These are phyloP conservation scores for Eonycteris spelaea DNA, from an alignment of 2,113 vertebrate species.

Conservation along the genomic window DNA sequence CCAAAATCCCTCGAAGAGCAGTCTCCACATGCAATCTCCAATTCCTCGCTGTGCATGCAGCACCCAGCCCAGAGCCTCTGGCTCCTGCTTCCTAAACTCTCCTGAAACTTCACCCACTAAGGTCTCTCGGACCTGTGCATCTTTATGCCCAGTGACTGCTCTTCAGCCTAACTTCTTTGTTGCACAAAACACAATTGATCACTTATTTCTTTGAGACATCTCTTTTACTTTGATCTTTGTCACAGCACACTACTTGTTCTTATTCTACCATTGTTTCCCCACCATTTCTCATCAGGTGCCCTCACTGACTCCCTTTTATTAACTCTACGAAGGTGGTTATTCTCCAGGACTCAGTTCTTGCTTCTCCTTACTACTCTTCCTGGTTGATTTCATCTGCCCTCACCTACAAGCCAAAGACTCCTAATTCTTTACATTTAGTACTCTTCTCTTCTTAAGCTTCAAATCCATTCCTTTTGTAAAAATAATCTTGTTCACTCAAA, in stretches of 20 bases:
- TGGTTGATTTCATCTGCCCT: background rate
- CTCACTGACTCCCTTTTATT: background rate
- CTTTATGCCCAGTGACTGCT: background rate
- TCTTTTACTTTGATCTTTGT: background rate
- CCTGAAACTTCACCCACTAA: background rate
- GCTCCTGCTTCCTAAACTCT: background rate
- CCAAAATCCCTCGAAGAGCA: background rate
- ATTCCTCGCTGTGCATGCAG: fast-evolving
- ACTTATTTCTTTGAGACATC: background rate
- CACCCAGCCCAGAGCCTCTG: background rate
- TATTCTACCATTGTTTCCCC: background rate
- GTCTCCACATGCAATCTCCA: background rate
- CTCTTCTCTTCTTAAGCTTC: background rate
- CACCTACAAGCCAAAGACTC: background rate
- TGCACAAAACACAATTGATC: too few species aligned
- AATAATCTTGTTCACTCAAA: background rate
- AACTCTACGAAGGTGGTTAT: background rate
- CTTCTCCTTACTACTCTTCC: background rate
- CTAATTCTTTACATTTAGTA: background rate
- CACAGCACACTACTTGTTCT: background rate
- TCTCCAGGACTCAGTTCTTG: background rate
- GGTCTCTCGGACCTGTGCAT: fast-evolving
- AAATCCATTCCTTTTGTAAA: background rate
- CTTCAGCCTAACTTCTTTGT: background rate
- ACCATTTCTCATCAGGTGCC: background rate